A percentile compares a stretch with the other conserved stretches of the same genome.
phyloP scores from a whole-genome alignment of 2,888 invertebrate genomes.

The Orthosia gothica region DNA sequence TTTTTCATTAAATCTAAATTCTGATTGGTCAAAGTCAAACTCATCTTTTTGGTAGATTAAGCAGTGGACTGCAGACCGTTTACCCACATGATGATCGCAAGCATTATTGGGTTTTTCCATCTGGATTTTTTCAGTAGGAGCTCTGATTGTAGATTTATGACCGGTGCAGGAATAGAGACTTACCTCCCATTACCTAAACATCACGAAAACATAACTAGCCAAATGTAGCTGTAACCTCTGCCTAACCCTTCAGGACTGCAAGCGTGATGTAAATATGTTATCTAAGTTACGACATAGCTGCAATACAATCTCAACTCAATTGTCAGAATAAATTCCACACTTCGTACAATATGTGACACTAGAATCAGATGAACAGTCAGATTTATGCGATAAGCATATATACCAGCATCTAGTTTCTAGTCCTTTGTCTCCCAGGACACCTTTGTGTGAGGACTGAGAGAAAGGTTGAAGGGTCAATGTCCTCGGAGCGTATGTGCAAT shows the following conservation, averaged over 20 bases:
- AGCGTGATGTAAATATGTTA: too few species aligned
- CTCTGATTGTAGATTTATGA: too few species aligned
- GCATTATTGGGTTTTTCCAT: too few species aligned
- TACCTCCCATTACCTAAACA: too few species aligned
- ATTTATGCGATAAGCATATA: slow-evolving; percentile 40
- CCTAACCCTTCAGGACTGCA: too few species aligned
- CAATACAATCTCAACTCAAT: slow-evolving; percentile 11
- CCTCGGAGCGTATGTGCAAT: slow-evolving; percentile 13
- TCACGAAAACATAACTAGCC: too few species aligned
- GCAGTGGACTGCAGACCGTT: too few species aligned
- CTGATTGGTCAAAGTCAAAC: neutral
- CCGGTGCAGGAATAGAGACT: too few species aligned
- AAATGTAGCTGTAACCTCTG: too few species aligned
- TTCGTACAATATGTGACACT: slow-evolving; percentile 22
- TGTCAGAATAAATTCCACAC: slow-evolving; percentile 26
- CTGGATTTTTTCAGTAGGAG: too few species aligned
- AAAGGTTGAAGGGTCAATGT: slow-evolving; percentile 35
- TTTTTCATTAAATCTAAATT: slow-evolving; percentile 1
- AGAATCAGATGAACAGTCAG: slow-evolving; percentile 38
- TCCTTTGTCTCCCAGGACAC: slow-evolving; percentile 51
- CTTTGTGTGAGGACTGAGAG: slow-evolving; percentile 30
- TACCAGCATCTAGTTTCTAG: slow-evolving; percentile 32
- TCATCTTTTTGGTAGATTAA: neutral
- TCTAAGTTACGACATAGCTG: neutral
- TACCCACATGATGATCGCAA: too few species aligned